Evolutionary conservation across 2,888 invertebrate species (phyloP).

Genomic region (Xiphydria camelus): DNA sequence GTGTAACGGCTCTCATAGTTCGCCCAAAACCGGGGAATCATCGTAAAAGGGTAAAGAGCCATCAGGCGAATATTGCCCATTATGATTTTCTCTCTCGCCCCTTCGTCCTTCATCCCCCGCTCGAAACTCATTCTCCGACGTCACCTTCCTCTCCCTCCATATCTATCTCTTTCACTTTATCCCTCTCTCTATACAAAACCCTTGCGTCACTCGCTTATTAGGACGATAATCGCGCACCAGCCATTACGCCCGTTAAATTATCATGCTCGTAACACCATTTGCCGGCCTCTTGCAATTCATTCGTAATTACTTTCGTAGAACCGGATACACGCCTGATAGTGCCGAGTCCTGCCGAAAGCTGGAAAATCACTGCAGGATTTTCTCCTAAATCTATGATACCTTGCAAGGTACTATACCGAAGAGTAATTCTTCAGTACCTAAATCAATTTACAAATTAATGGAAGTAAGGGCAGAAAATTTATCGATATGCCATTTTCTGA

Average conservation of each 20-base stretch:
- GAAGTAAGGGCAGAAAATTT: too few species aligned
- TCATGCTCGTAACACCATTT: slow-evolving; percentile 43
- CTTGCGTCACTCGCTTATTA: slow-evolving; percentile 54
- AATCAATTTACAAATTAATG: too few species aligned
- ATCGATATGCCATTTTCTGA: too few species aligned
- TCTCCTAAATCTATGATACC: too few species aligned
- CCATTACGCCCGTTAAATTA: slow-evolving; percentile 52
- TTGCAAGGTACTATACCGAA: too few species aligned
- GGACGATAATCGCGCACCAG: slow-evolving; percentile 52
- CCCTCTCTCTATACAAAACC: slow-evolving; percentile 30
- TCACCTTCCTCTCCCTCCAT: slow-evolving; percentile 1
- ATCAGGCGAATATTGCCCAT: slow-evolving; percentile 27
- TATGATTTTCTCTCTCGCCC: slow-evolving; percentile 16
- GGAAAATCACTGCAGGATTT: too few species aligned
- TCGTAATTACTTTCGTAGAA: slow-evolving; percentile 51
- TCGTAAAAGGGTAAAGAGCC: slow-evolving; percentile 31
- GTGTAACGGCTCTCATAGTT: slow-evolving; percentile 27
- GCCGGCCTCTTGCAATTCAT: slow-evolving; percentile 42
- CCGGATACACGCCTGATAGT: slow-evolving; percentile 42
- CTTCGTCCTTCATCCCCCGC: slow-evolving; percentile 1
- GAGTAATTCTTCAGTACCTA: too few species aligned
- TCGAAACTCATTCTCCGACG: too few species aligned
- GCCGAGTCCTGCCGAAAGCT: too few species aligned
- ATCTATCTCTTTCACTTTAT: slow-evolving; percentile 13
- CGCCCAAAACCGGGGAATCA: slow-evolving; percentile 24